Percentiles rank a stretch among this genome's conserved stretches.
Evolutionary conservation across 92 coral and sea anemone genomes (phyloP).

Genomic region (Pocillopora grandis): DNA sequence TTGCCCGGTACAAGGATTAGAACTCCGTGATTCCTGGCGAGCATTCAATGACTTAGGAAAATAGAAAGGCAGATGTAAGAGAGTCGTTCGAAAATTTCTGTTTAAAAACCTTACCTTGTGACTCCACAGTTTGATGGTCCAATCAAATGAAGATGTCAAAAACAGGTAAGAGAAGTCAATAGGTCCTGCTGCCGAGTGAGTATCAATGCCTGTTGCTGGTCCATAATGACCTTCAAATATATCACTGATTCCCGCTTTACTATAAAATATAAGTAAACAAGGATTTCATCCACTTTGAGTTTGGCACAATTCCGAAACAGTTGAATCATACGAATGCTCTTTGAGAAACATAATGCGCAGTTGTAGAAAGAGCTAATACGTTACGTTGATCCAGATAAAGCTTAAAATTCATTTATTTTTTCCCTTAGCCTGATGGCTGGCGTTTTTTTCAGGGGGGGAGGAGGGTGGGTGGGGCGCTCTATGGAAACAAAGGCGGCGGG

Average conservation of each 20-base stretch:
- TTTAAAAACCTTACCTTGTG: slow-evolving; percentile 72
- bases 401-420: no score
- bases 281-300: no score
- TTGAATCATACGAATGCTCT: no score
- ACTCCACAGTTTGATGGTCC: slow-evolving; percentile 99
- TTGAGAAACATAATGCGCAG: no score
- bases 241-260: slow-evolving; percentile 98
- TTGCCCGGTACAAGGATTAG: no score
- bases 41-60: not conserved
- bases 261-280: slow-evolving; percentile 20
- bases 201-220: slow-evolving; percentile 96
- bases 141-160: slow-evolving; percentile 97
- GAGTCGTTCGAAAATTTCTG: not conserved
- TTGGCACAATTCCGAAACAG: no score
- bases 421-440: no score
- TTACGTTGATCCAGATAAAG: not conserved
- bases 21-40: no score
- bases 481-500: no score
- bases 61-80: not conserved
- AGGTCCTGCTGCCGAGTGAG: slow-evolving; percentile 98
- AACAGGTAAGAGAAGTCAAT: slow-evolving; percentile 97
- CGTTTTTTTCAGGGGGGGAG: no score
- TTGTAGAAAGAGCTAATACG: not conserved
- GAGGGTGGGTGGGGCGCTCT: no score
- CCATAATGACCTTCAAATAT: slow-evolving; percentile 98